Evolutionary conservation across 2,888 invertebrate species (phyloP).

Genomic region (Gnatocerus cornutus): DNA sequence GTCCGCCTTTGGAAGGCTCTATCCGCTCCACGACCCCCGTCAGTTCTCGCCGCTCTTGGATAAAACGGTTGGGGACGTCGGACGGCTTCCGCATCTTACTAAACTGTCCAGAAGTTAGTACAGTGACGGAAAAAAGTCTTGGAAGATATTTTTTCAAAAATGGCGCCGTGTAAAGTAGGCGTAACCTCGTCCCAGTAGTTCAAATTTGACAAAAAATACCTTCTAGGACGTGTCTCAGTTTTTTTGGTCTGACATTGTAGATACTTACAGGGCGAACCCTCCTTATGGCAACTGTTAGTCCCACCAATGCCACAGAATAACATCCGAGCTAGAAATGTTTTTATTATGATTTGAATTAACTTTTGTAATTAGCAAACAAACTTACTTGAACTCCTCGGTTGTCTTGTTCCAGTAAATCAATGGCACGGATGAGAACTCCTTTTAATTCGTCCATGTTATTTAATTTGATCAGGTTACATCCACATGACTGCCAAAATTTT

Average conservation of each 20-base stretch:
- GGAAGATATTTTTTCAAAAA: no score
- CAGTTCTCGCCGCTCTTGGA: conserved; percentile 66
- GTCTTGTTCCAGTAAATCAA: conserved; percentile 66
- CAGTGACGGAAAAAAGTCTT: no score
- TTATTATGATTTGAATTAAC: background rate
- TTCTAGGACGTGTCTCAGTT: no score
- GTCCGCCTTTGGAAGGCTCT: conserved; percentile 67
- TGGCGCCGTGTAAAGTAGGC: no score
- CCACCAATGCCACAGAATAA: conserved; percentile 73
- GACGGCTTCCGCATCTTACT: conserved; percentile 68
- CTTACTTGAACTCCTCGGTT: conserved; percentile 68
- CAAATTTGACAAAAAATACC: no score
- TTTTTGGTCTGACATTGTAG: no score
- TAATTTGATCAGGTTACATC: conserved; percentile 25
- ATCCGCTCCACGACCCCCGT: conserved; percentile 68
- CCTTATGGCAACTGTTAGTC: conserved; percentile 71
- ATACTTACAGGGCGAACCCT: conserved; percentile 74
- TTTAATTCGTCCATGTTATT: conserved; percentile 61
- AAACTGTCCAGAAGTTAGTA: conserved; percentile 62
- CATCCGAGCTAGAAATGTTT: conserved; percentile 68
- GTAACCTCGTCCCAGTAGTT: no score
- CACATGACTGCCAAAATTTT: conserved; percentile 48
- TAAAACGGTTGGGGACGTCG: conserved; percentile 69
- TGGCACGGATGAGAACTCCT: conserved; percentile 62
- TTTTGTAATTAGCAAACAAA: background rate